Percentiles rank a stretch among this genome's conserved stretches.
These are phyloP conservation scores for Drosophila sturtevanti DNA, from an alignment of 1,140 invertebrate species.

Conservation along the genomic window DNA sequence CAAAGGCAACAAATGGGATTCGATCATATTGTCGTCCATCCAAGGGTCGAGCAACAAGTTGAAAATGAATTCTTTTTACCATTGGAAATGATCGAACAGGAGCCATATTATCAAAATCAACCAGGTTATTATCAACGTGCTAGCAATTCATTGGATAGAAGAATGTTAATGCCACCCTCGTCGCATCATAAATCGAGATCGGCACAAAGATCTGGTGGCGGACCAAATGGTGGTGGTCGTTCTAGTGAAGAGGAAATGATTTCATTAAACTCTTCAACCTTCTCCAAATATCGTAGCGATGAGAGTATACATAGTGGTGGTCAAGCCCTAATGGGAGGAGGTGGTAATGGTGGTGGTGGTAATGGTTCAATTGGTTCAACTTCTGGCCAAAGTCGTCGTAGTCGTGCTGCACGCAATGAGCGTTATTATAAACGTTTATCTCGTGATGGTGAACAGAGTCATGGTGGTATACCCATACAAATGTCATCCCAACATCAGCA, in stretches of 20 bases:
- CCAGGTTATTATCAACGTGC: slow-evolving; percentile 82
- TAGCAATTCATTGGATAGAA: slow-evolving; percentile 77
- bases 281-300: slow-evolving; percentile 86
- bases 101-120: slow-evolving; percentile 75
- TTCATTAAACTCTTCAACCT: slow-evolving; percentile 86
- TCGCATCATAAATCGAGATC: slow-evolving; percentile 46
- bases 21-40: slow-evolving; percentile 84
- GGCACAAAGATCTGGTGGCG: slow-evolving; percentile 65
- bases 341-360: slow-evolving; percentile 26
- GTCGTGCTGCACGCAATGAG: slow-evolving; percentile 89
- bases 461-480: slow-evolving; percentile 83
- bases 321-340: slow-evolving; percentile 83
- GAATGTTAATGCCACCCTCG: slow-evolving; percentile 53
- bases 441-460: slow-evolving; percentile 86
- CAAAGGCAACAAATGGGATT: slow-evolving; percentile 82
- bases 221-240: slow-evolving; percentile 83
- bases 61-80: slow-evolving; percentile 84
- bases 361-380: not conserved
- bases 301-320: slow-evolving; percentile 86
- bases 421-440: slow-evolving; percentile 90
- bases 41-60: slow-evolving; percentile 35
- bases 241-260: slow-evolving; percentile 89
- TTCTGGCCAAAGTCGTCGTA: slow-evolving; percentile 80
- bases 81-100: slow-evolving; percentile 83
- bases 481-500: slow-evolving; percentile 9